These are phyloP conservation scores for Hoplostethus mediterraneus DNA, from an alignment of 2,797 vertebrate species.

Conservation along the genomic window DNA sequence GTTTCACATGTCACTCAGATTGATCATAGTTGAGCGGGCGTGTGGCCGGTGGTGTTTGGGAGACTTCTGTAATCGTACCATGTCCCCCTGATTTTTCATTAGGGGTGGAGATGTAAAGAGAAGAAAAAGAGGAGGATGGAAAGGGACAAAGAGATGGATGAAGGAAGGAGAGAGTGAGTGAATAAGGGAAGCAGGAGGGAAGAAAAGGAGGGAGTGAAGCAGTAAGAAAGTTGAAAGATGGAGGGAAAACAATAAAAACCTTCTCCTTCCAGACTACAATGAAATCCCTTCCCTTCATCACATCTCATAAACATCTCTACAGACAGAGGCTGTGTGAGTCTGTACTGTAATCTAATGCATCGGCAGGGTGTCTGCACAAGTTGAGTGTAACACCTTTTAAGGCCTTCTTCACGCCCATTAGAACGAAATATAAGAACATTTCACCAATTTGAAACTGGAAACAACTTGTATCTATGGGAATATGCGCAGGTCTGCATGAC, in stretches of 20 bases:
- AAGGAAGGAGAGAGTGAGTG: too few relatives aligned
- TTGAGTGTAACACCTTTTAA: too few relatives aligned
- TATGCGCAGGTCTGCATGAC: too few relatives aligned
- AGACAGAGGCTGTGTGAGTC: slow-evolving; percentile 33
- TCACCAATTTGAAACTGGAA: too few relatives aligned
- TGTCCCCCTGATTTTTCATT: slow-evolving; percentile 1
- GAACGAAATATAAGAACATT: too few relatives aligned
- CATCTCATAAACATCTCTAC: slow-evolving; percentile 42
- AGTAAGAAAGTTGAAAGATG: too few relatives aligned
- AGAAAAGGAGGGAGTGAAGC: background rate
- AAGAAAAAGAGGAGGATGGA: background rate
- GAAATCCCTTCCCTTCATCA: slow-evolving; percentile 5
- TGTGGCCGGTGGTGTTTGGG: background rate
- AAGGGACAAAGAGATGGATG: background rate
- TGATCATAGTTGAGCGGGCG: slow-evolving; percentile 20
- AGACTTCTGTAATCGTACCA: background rate
- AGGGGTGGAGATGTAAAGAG: background rate
- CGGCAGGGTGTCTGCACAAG: too few relatives aligned
- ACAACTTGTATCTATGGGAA: too few relatives aligned
- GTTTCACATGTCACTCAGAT: slow-evolving; percentile 50
- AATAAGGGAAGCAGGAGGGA: too few relatives aligned
- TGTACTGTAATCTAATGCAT: slow-evolving; percentile 3
- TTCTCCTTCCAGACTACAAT: too few relatives aligned
- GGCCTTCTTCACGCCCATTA: too few relatives aligned
- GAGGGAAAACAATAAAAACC: too few relatives aligned